phyloP scores from a whole-genome alignment of 2,888 invertebrate species.

The Alviniconcha strummeri region DNA sequence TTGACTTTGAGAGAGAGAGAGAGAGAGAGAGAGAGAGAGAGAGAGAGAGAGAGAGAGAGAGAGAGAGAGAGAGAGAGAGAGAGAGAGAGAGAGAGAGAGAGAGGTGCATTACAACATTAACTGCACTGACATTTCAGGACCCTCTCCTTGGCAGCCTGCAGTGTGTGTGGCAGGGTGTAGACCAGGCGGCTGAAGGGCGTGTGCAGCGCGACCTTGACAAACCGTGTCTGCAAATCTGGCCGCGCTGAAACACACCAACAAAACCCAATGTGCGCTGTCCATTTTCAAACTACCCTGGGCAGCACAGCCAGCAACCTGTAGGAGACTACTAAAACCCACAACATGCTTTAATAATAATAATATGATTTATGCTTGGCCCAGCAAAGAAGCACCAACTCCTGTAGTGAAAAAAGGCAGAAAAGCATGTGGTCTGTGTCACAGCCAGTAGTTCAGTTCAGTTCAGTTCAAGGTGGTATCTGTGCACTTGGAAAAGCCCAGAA shows the following conservation, averaged over 20 bases:
- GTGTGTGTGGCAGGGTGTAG: constrained; percentile 54
- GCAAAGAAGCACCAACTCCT: too few species aligned
- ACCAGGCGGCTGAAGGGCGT: constrained; percentile 57
- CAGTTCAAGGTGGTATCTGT: too few species aligned
- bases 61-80: background rate
- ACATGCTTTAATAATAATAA: too few species aligned
- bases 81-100: background rate
- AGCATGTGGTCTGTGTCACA: too few species aligned
- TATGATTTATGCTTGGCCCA: too few species aligned
- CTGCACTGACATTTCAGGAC: constrained; percentile 37
- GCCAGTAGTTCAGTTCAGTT: too few species aligned
- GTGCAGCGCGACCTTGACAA: constrained; percentile 52
- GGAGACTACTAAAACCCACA: too few species aligned
- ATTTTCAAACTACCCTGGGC: too few species aligned
- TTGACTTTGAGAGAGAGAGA: too few species aligned
- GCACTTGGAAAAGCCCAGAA: too few species aligned
- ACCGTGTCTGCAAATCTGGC: constrained; percentile 55
- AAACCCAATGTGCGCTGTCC: background rate
- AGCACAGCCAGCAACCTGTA: too few species aligned
- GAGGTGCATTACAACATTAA: background rate
- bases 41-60: background rate
- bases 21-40: background rate
- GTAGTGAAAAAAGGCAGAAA: too few species aligned
- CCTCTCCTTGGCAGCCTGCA: constrained; percentile 51
- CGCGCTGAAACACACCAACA: constrained; percentile 48